Conservation (phyloP, 1,140 invertebrate genomes). For the Stegodyphus dumicola region DNA sequence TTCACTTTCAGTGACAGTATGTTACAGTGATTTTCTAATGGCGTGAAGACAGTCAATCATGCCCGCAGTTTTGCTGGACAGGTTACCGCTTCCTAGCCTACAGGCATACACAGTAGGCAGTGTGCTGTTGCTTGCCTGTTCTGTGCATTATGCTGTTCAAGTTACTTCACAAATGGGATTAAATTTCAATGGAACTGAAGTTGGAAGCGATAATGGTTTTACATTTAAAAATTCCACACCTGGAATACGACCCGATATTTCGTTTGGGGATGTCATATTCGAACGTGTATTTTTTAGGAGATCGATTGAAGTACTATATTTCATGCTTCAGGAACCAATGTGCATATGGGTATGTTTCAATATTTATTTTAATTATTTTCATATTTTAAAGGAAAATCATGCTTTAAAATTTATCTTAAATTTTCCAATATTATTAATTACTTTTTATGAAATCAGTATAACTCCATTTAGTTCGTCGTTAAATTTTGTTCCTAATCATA, state of each 20-base stretch:
- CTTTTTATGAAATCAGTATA: no score
- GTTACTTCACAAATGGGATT: slow-evolving; percentile 73
- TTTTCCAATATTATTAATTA: no score
- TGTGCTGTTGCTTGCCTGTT: slow-evolving; percentile 78
- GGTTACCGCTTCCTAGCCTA: slow-evolving; percentile 84
- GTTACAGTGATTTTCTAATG: slow-evolving; percentile 8
- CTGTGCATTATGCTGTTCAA: slow-evolving; percentile 82
- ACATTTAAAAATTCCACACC: slow-evolving; percentile 22
- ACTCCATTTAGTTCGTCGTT: no score
- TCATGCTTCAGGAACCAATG: slow-evolving; percentile 83
- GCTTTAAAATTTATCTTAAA: no score
- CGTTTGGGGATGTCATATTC: slow-evolving; percentile 46
- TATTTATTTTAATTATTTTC: no score
- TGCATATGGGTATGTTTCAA: slow-evolving; percentile 85
- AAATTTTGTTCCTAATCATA: no score
- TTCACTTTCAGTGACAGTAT: neutral
- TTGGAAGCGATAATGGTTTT: slow-evolving; percentile 29
- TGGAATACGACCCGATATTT: slow-evolving; percentile 21
- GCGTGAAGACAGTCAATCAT: slow-evolving; percentile 69
- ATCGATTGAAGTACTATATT: slow-evolving; percentile 75
- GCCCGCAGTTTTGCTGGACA: slow-evolving; percentile 83
- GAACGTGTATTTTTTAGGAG: slow-evolving; percentile 47
- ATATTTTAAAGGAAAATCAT: no score
- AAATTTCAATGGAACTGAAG: slow-evolving; percentile 72
- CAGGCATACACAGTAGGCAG: slow-evolving; percentile 82